Percentiles rank a stretch among this genome's conserved stretches.
phyloP scores from a whole-genome alignment of 2,113 vertebrate genomes.

The Limanda limanda region DNA sequence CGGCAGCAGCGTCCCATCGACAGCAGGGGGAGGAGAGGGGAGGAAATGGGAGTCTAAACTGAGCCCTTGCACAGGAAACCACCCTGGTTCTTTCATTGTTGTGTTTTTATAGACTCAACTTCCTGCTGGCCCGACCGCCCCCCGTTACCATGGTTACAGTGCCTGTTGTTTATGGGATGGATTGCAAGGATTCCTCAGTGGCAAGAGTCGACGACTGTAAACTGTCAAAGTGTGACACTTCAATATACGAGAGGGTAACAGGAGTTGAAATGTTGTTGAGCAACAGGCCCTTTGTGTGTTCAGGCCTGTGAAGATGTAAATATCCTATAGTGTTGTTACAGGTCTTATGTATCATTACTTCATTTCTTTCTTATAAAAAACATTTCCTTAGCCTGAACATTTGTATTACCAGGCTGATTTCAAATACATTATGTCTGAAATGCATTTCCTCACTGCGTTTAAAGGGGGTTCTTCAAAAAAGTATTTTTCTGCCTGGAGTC shows the following conservation, averaged over 20 bases:
- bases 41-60: conserved; percentile 80
- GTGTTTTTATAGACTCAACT: conserved; percentile 81
- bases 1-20: conserved; percentile 50
- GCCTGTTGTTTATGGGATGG: conserved; percentile 67
- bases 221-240: conserved; percentile 10
- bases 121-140: conserved; percentile 63
- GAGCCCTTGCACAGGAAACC: conserved; percentile 80
- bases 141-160: conserved; percentile 62
- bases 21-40: conserved; percentile 40
- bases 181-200: conserved; percentile 31
- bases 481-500: not conserved
- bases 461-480: not conserved
- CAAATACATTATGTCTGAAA: not conserved
- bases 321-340: not conserved
- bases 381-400: not conserved
- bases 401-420: not conserved
- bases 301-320: not conserved
- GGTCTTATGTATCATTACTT: not conserved
- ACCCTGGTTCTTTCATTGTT: conserved; percentile 77
- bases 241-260: not conserved
- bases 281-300: not conserved
- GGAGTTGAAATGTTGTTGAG: not conserved
- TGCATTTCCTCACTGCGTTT: not conserved
- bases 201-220: conserved; percentile 14
- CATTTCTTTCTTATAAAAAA: not conserved